Conservation (phyloP, 2,888 invertebrate species). For the Chironomus riparius region DNA sequence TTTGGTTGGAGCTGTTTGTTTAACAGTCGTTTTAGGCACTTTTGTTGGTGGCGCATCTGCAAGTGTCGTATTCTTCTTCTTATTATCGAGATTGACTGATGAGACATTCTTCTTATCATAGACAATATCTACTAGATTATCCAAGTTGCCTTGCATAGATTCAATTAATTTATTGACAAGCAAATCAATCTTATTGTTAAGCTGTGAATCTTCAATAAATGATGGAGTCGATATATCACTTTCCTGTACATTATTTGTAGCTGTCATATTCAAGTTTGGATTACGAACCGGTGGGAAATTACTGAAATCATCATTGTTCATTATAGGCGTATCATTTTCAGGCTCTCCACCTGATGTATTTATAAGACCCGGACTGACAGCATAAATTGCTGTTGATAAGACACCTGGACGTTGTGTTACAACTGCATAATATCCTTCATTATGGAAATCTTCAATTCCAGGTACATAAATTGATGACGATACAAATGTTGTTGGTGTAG, state of each 20-base stretch:
- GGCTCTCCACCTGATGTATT: conserved; percentile 31
- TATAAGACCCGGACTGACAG: conserved; percentile 30
- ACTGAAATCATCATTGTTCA: conserved; percentile 60
- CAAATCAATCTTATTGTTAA: conserved; percentile 70
- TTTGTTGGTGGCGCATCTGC: conserved; percentile 28
- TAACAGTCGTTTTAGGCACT: conserved; percentile 31
- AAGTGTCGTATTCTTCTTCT: conserved; percentile 27
- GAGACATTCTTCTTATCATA: conserved; percentile 44
- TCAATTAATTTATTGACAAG: conserved; percentile 77
- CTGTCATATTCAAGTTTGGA: conserved; percentile 67
- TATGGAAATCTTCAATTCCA: conserved; percentile 15
- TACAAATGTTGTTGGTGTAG: conserved; percentile 16
- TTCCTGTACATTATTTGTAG: conserved; percentile 48
- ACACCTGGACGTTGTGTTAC: conserved; percentile 19
- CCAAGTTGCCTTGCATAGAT: conserved; percentile 73
- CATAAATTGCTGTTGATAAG: conserved; percentile 17
- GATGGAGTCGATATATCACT: conserved; percentile 66
- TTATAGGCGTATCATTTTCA: conserved; percentile 51
- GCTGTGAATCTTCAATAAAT: conserved; percentile 64
- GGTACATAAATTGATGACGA: conserved; percentile 23
- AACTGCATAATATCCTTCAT: conserved; percentile 23
- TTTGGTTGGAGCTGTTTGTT: conserved; percentile 29
- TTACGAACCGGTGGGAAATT: conserved; percentile 81
- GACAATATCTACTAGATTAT: conserved; percentile 69
- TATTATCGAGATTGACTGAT: conserved; percentile 32